Base-by-base conservation (phyloP, 2,888 invertebrate species). In the Drosophila percnosoma region DNA sequence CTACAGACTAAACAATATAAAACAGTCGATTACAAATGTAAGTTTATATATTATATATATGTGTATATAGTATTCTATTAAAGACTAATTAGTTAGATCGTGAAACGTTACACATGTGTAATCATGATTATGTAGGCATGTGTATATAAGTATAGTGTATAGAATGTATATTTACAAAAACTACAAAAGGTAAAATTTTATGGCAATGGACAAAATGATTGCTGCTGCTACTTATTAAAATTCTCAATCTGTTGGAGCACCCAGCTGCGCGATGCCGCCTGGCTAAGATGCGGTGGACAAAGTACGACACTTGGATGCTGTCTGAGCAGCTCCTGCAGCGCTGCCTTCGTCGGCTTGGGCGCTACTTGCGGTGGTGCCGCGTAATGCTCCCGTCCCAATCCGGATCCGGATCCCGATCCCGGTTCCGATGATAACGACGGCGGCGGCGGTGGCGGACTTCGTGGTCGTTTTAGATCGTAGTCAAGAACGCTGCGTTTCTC, bases 241-340 rank as follows among this genome's bases (percentile, higher is more conserved):
- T 93, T 92, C 74, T 92, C 92, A 62, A 93, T 93, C 80, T 93
- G 93, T 68, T 93, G 90, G 6, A 92, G 85, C n/a, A 93, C 93
- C 93, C 93, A 93, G 77, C 93, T 93, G 67, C 92, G 81, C 0
- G 91, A 92, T 4, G 91, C 90, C 29, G 90, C 71, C 48, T 91
- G 92, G 63, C 87, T 89, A 73, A 90, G 75, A 66, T 91, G 80
- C 33, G 91, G 75, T 1, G 91, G 91, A 27, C 92, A 92, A 24
- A 92, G 68, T 4, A 92, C 80, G 29, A 89, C 79, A 7, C 69
- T 78, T 0, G 82, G 48, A 66, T 75, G 77, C 13, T 79, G 83
- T 6, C 68, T 49, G 4, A 78, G 78, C 48, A 76, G 66, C 40
- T 78, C 80, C 38, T 73, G 78, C 42, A 68, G 59, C 27, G 54